Conservation (phyloP, 2,888 invertebrate genomes). For the Tuberolachnus salignus region DNA sequence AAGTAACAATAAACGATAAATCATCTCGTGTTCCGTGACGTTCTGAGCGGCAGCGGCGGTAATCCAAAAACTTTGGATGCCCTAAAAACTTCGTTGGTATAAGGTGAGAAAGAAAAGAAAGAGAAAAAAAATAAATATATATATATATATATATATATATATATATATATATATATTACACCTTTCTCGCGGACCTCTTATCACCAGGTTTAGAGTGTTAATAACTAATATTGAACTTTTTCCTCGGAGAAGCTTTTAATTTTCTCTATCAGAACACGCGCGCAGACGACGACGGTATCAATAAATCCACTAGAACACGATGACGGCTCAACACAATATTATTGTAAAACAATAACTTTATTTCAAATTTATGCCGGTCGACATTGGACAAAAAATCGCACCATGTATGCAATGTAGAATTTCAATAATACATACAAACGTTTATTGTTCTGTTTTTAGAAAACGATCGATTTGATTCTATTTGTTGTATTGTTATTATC, state of each 20-base stretch:
- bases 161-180: constrained; percentile 5
- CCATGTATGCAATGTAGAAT: no score
- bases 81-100: constrained; percentile 39
- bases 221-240: constrained; percentile 45
- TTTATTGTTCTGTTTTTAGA: no score
- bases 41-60: background rate
- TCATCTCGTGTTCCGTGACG: constrained; percentile 27
- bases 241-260: constrained; percentile 4
- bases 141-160: no score
- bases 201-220: constrained; percentile 27
- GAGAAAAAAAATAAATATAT: no score
- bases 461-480: no score
- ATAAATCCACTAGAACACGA: background rate
- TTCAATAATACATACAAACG: no score
- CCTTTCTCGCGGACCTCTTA: constrained; percentile 14
- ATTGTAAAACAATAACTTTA: background rate
- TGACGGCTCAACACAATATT: background rate
- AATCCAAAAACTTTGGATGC: constrained; percentile 46
- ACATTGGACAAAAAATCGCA: no score
- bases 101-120: constrained; percentile 6
- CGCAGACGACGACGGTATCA: background rate
- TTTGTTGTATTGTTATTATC: no score
- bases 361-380: no score
- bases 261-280: constrained; percentile 12
- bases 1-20: constrained; percentile 44